These are phyloP conservation scores for Cliona cf. orientalis DNA, from an alignment of 37 sponge, comb jelly and placozoan species.

Conservation along the genomic window DNA sequence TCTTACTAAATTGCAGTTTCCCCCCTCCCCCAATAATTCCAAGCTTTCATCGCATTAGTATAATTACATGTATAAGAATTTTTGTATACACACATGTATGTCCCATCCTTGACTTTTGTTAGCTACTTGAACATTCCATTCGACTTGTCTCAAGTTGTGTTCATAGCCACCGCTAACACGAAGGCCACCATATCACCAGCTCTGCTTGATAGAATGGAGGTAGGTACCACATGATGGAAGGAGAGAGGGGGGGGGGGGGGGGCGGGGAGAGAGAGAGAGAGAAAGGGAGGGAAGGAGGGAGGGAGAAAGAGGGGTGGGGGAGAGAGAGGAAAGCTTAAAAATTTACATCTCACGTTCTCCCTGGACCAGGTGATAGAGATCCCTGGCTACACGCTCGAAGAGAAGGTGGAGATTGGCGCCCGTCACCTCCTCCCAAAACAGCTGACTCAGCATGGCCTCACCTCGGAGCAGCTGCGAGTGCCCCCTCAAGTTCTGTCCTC, in stretches of 20 bases:
- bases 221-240: not conserved
- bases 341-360: no score
- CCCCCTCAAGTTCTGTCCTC: slow-evolving; percentile 10
- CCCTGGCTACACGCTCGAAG: slow-evolving; percentile 87
- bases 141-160: slow-evolving; percentile 72
- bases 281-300: no score
- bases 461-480: slow-evolving; percentile 41
- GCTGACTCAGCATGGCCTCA: slow-evolving; percentile 76
- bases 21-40: not conserved
- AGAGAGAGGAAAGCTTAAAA: no score
- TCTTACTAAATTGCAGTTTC: not conserved
- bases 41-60: no score
- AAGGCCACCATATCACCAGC: slow-evolving; percentile 62
- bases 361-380: slow-evolving; percentile 72
- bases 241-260: not conserved
- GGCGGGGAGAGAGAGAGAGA: not conserved
- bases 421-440: slow-evolving; percentile 85
- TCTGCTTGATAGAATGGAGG: slow-evolving; percentile 91
- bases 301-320: no score
- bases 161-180: slow-evolving; percentile 80
- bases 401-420: slow-evolving; percentile 86
- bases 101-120: not conserved
- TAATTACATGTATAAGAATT: not conserved
- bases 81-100: not conserved
- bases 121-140: slow-evolving; percentile 59